Base-by-base conservation (phyloP, 2,888 invertebrate species). In the Allygus modestus region DNA sequence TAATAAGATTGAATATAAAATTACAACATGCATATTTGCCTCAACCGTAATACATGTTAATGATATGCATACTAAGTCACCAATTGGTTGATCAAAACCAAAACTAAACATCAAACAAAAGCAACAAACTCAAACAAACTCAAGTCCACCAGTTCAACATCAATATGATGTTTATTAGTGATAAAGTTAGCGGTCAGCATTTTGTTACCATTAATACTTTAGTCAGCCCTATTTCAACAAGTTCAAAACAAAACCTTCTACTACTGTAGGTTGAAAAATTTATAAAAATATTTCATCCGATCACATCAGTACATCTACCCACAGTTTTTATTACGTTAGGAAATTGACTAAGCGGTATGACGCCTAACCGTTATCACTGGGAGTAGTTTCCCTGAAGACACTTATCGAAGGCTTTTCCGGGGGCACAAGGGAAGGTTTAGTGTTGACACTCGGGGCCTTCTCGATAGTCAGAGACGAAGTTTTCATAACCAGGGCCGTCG, bases 401-500 rank as follows among this genome's bases (percentile, higher is more conserved):
- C 87, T 86, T 17, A 88, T 87, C 82, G 87, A 87, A 43, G 88
- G 88, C 85, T 87, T 88, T 71, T 88, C 88, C 26, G 87, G 86
- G 54, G 86, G 87, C 28, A 87, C 83, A 43, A 83, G 58, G 31
- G 86, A 81, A 0, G 87, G 82, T 33, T 87, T 85, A 2, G 85
- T 86, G 33, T 20, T 37, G n/a, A 82, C 41, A 51, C 75, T 82
- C 61, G 87, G 86, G 43, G 85, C 79, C 41, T 87, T 87, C 82
- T 87, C 87, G 17, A 87, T 87, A 4, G 87, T 87, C 61, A 87
- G 85, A 12, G 87, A 86, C 73, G 84, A 79, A 75, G 81, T 85
- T 51, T 77, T 83, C 51, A 77, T 77, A 41, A 84, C 81, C 28
- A 87, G 33, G 12, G 26, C 41, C 23, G 81, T 65, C 15, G 85